A percentile compares a stretch with the other conserved stretches of the same genome.
phyloP scores from a whole-genome alignment of 2,113 vertebrate species.

The Platysternon megacephalum region DNA sequence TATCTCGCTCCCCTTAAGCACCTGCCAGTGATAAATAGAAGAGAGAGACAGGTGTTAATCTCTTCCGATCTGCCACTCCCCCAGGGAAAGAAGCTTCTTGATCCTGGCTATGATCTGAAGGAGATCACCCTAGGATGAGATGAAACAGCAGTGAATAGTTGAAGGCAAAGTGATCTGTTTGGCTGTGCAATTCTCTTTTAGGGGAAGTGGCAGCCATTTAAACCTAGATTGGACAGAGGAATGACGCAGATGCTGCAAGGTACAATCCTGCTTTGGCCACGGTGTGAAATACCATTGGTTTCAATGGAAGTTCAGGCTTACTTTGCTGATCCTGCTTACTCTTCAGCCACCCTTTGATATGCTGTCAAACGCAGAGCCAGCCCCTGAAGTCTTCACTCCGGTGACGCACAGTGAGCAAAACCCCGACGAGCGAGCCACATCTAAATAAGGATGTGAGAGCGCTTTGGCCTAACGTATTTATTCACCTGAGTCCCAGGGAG shows the following conservation, averaged over 20 bases:
- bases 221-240: not conserved
- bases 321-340: slow-evolving; percentile 31
- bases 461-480: slow-evolving; percentile 69
- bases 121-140: not conserved
- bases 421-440: slow-evolving; percentile 55
- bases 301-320: not conserved
- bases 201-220: not conserved
- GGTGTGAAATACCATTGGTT: slow-evolving; percentile 7
- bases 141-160: not conserved
- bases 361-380: slow-evolving; percentile 35
- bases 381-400: slow-evolving; percentile 23
- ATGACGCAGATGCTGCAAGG: not conserved
- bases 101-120: not conserved
- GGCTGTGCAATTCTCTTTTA: not conserved
- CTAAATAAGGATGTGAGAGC: slow-evolving; percentile 67
- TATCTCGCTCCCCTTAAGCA: slow-evolving; percentile 64
- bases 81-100: slow-evolving; percentile 4
- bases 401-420: slow-evolving; percentile 45
- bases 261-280: not conserved
- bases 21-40: slow-evolving; percentile 72
- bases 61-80: slow-evolving; percentile 23
- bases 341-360: not conserved
- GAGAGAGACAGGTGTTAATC: slow-evolving; percentile 62
- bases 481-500: not conserved
- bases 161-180: not conserved